phyloP scores from a whole-genome alignment of 2,113 vertebrate genomes.

The Vicugna pacos region DNA sequence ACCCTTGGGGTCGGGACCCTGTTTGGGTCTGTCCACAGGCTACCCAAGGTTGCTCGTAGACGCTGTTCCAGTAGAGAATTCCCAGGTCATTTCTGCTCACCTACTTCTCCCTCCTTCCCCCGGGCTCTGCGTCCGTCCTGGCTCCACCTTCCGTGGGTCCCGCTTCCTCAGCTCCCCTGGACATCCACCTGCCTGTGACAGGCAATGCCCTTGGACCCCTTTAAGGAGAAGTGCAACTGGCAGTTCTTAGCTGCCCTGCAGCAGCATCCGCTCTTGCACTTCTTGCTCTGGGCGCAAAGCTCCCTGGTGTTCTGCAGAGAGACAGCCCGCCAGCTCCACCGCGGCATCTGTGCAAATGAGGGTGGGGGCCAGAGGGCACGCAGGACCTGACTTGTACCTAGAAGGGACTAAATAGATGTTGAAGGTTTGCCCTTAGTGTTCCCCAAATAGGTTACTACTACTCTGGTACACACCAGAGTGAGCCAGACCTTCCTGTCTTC shows the following conservation, averaged over 20 bases:
- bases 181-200: neutral
- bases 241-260: rapidly evolving
- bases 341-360: rapidly evolving
- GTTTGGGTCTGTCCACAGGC: neutral
- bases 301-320: neutral
- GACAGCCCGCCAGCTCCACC: rapidly evolving
- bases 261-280: neutral
- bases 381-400: neutral
- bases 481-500: neutral
- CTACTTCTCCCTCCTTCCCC: too few relatives aligned
- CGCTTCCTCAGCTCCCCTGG: too few relatives aligned
- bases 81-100: rapidly evolving
- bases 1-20: neutral
- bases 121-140: rapidly evolving
- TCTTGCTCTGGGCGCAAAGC: neutral
- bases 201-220: rapidly evolving
- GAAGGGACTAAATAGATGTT: neutral
- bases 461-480: neutral
- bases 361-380: rapidly evolving
- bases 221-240: neutral
- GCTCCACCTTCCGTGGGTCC: rapidly evolving
- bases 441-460: neutral
- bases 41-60: neutral
- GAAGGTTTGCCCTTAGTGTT: neutral
- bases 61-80: neutral